Base-by-base conservation (phyloP, 2,888 invertebrate species). In the Lymantria monacha region DNA sequence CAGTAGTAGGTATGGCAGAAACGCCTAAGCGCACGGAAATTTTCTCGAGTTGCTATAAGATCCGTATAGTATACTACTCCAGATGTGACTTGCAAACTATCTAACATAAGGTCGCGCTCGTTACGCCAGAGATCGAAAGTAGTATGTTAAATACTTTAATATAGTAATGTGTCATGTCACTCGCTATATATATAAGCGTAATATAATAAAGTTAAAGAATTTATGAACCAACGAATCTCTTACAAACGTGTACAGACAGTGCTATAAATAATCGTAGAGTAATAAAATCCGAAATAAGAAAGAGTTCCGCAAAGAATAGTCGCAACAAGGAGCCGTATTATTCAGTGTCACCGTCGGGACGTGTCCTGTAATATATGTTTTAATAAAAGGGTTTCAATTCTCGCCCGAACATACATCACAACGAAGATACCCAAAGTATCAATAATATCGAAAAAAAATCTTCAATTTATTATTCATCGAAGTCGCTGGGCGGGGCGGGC, bases 361-460 rank as follows among this genome's bases (percentile, higher is more conserved):
- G 89, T 79, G 88, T 81, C 79, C 75, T 72, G 74, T 89, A 89
- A 91, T 90, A 88, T 90, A 90, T 90, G 90, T 86, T 88, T 90
- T 90, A 90, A 91, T 90, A 90, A 90, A 90, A 90, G 87, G 87
- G 86, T 87, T 87, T 84, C 87, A 86, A 86, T 83, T 86, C 84
- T 78, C 83, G 77, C 82, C 83, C 81, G 79, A 79, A 81, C 85
- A 83, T 89, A 86, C 77, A 85, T 88, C 87, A 87, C 81, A 63
- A 22, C 63, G 73, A 69, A 78, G 77, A 83, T 80, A 79, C 81
- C 84, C 85, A 70, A 79, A 83, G 84, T 88, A 86, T 87, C 88
- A 85, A 86, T 87, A 86, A 85, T 86, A 87, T 82, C 82, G 79
- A 74, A 79, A 83, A 85, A 85, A 85, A 87, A 83, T 22, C 83